Base-by-base conservation (phyloP, 2,888 invertebrate species). In the Entomobrya multifasciata region DNA sequence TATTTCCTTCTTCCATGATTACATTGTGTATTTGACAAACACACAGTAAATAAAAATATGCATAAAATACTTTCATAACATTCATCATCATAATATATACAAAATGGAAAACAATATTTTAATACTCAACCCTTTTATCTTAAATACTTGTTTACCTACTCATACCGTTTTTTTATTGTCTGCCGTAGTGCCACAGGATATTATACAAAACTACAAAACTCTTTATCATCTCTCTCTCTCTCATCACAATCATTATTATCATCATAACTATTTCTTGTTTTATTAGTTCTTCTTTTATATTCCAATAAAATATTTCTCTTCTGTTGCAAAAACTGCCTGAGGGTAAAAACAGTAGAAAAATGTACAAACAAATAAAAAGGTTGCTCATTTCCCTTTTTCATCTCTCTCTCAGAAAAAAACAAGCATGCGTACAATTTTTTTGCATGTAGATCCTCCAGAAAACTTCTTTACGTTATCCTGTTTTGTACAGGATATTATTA, bases 191-290 rank as follows among this genome's bases (percentile, higher is more conserved):
- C 70, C 60, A 15, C 36, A 60, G 60, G 47, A 57, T 60, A 25
- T 36, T 36, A 36, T 6, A 36, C n/a, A 57, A 57, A 52, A 57
- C 77, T 60, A 22, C 44, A 60, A 60, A 55, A 55, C 55, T 55
- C 60, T 60, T 60, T 60, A 27, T 36, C 36, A 36, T 36, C 36
- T 8, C n/a, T n/a, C n/a, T n/a, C n/a, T n/a, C n/a, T n/a, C n/a
- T n/a, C n/a, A n/a, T n/a, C 36, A 36, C 36, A 4, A 36, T 36
- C 30, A 25, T 30, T 27, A 60, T 60, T 27, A 15, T 60, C 60
- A 30, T 60, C 60, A 60, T n/a, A n/a, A 13, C 57, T 25, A 22
- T 57, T 22, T 57, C 57, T 4, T 57, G 22, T 57, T 60, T 22
- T 30, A 60, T 27, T 52, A 52, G 25, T 30, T 13, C 15, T 30